Evolutionary conservation across 2,888 invertebrate species (phyloP).

Genomic region (Cantharis rustica): DNA sequence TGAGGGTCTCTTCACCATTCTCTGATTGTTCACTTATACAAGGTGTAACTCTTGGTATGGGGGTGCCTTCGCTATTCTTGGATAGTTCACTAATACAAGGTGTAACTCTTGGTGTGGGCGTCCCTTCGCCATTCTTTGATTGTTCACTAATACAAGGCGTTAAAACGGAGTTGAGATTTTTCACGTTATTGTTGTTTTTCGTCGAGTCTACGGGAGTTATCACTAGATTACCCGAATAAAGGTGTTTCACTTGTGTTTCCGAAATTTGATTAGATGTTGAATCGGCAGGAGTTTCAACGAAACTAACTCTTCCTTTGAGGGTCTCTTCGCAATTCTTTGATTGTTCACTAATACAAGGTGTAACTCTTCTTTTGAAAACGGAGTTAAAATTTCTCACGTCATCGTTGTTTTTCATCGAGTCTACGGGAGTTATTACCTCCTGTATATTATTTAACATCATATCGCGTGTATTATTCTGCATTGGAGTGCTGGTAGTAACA

Average conservation of each 20-base stretch:
- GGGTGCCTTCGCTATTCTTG: too few relatives aligned
- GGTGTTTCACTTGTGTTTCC: not conserved
- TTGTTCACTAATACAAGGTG: conserved; percentile 6
- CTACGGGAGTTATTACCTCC: conserved; percentile 40
- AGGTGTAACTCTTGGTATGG: too few relatives aligned
- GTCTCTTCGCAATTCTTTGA: conserved; percentile 22
- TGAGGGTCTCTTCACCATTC: too few relatives aligned
- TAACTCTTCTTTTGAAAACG: not conserved
- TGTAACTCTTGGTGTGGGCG: too few relatives aligned
- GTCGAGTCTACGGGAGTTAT: conserved; percentile 40
- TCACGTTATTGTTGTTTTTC: conserved; percentile 8
- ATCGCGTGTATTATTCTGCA: conserved; percentile 35
- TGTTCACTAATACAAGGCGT: too few relatives aligned
- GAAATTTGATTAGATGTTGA: not conserved
- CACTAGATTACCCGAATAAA: not conserved
- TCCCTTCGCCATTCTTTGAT: too few relatives aligned
- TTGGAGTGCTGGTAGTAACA: conserved; percentile 45
- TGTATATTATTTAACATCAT: conserved; percentile 32
- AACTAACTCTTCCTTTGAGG: conserved; percentile 45
- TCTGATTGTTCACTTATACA: too few relatives aligned
- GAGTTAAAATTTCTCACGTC: not conserved
- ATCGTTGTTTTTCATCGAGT: conserved; percentile 24
- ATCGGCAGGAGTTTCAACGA: conserved; percentile 40
- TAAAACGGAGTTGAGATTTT: not conserved
- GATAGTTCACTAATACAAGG: too few relatives aligned